Evolutionary conservation across 2,113 vertebrate species (phyloP), one percentile per base, ranked within the genome.

Genomic region (Pungitius pungitius): DNA sequence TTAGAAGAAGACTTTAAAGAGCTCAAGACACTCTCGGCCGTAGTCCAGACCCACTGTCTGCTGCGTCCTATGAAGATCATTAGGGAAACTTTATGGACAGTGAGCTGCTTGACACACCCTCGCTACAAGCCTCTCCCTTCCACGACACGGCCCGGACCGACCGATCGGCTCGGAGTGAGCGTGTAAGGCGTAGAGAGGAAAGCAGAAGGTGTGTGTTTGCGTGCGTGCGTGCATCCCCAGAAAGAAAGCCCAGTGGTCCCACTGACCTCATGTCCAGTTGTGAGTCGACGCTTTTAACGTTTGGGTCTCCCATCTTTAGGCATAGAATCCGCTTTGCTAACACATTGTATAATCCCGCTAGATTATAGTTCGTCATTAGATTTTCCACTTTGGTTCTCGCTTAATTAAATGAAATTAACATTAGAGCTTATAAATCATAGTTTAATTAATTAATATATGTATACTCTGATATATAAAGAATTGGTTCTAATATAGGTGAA

Each of bases 401-500:
- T 71, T 78, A 81, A 86, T 81, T 88, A 89, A 88, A 85, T 81
- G 40, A 86, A 89, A 87, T 85, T 90, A 88, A 83, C 82, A 69
- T 78, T 73, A 69, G 82, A 83, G 61, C 83, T 87, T 81, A 88
- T 84, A 89, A 89, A 84, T 90, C 75, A 89, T 90, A 90, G 87
- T 85, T 89, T 89, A 92, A 89, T 87, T 88, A 80, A 88, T 91
- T 90, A 93, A 91, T 93, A 92, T 92, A 92, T 91, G 22, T 52
- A 52, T 35, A 35, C 33, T 6, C 33, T 35, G 33, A 57, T 89
- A 83, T 84, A 79, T 85, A 85, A 87, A 78, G 77, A 88, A 45
- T 85, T 83, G 90, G 76, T 73, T 66, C 66, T 85, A 81, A 33
- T 83, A 80, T 82, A n/a, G n/a, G n/a, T 83, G 76, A 61, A 75